phyloP scores from a whole-genome alignment of 1,140 invertebrate genomes.

The Sarcophaga bullata region DNA sequence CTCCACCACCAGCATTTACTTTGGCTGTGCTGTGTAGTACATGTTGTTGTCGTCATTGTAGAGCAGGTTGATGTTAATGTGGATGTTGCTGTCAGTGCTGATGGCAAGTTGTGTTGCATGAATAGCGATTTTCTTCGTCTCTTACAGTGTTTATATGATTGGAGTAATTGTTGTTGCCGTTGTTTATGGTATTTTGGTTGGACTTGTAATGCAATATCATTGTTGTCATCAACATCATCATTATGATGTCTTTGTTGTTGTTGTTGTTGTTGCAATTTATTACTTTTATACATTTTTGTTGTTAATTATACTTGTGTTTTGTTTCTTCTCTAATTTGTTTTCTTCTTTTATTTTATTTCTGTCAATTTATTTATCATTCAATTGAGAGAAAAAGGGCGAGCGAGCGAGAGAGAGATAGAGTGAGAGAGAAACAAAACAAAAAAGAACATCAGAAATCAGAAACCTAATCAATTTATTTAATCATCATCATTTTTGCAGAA shows the following conservation, averaged over 20 bases:
- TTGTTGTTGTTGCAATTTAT: background rate
- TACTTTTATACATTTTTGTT: background rate
- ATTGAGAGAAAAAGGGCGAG: background rate
- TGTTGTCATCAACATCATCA: conserved; percentile 14
- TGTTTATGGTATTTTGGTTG: conserved; percentile 52
- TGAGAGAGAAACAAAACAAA: no score
- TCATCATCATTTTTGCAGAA: background rate
- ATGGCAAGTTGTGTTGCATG: background rate
- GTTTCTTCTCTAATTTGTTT: background rate
- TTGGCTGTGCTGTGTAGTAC: background rate
- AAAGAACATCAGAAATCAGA: no score
- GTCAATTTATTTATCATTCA: background rate
- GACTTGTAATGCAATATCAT: conserved; percentile 8
- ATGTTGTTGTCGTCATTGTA: background rate
- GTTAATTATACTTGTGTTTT: background rate
- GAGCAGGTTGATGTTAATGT: background rate
- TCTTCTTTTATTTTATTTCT: background rate
- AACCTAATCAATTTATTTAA: background rate
- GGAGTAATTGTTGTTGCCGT: conserved; percentile 50
- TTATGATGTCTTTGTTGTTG: background rate
- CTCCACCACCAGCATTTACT: background rate
- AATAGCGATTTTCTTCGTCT: background rate
- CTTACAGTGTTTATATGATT: conserved; percentile 39
- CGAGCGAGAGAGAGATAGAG: no score
- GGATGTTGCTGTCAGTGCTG: background rate